These are phyloP conservation scores for Abrostola triplasia DNA, from an alignment of 2,888 invertebrate species.

Conservation along the genomic window DNA sequence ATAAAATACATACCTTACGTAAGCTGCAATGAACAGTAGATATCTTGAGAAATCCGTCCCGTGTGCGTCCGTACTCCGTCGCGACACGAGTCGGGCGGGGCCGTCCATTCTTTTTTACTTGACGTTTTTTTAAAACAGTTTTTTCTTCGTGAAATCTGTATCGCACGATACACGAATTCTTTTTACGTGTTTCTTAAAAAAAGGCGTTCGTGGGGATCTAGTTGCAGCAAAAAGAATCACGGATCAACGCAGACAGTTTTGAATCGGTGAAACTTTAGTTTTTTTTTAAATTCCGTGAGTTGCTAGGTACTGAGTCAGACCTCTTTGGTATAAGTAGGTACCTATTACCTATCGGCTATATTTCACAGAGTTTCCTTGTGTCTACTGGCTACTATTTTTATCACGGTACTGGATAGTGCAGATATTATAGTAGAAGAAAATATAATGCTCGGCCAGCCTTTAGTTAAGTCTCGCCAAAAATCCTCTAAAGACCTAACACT, in stretches of 20 bases:
- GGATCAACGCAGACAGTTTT: conserved; percentile 35
- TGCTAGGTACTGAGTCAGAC: conserved; percentile 7
- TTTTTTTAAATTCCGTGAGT: conserved; percentile 31
- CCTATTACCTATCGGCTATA: too few relatives aligned
- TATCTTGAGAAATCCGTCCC: conserved; percentile 59
- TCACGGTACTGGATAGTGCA: too few relatives aligned
- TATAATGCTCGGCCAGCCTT: too few relatives aligned
- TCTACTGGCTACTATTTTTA: too few relatives aligned
- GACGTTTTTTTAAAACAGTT: conserved; percentile 63
- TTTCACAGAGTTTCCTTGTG: too few relatives aligned
- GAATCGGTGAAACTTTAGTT: conserved; percentile 24
- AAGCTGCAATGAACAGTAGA: not conserved
- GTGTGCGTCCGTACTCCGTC: conserved; percentile 48
- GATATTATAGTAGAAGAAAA: too few relatives aligned
- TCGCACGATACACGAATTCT: conserved; percentile 78
- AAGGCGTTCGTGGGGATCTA: conserved; percentile 40
- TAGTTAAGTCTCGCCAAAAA: too few relatives aligned
- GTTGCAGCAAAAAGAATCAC: conserved; percentile 39
- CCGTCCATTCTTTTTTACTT: conserved; percentile 65
- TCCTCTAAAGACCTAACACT: too few relatives aligned
- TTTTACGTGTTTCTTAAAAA: conserved; percentile 66
- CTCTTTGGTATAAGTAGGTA: not conserved
- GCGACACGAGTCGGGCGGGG: conserved; percentile 75
- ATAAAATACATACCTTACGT: not conserved
- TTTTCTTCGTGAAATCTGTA: conserved; percentile 80